phyloP scores from a whole-genome alignment of 1,140 invertebrate species.

The Penaeus chinensis region DNA sequence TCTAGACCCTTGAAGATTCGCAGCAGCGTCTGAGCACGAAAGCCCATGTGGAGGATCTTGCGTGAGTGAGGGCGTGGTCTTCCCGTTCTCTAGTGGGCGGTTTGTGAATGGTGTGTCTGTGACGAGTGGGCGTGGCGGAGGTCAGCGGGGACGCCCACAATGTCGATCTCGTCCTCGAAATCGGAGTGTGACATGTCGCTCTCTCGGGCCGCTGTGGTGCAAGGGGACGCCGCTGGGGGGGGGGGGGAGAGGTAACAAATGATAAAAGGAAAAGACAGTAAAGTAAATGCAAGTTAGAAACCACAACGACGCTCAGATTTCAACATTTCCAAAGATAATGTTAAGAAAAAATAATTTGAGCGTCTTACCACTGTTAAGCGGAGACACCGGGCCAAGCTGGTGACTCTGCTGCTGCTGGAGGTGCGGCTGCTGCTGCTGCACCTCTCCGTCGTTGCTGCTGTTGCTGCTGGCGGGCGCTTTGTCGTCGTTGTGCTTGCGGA shows the following conservation, averaged over 20 bases:
- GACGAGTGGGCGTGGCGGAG: conserved; percentile 42
- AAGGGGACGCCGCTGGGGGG: conserved; percentile 32
- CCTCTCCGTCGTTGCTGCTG: not conserved
- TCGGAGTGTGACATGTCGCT: conserved; percentile 56
- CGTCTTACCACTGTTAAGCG: not conserved
- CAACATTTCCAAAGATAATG: no score
- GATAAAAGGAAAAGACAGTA: not conserved
- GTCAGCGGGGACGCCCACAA: conserved; percentile 56
- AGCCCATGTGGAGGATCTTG: not conserved
- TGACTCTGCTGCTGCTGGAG: conserved; percentile 29
- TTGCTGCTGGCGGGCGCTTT: conserved; percentile 34
- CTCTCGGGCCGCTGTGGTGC: conserved; percentile 42
- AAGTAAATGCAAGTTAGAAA: no score
- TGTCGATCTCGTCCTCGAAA: conserved; percentile 63
- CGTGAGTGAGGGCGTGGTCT: not conserved
- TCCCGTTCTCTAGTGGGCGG: conserved; percentile 32
- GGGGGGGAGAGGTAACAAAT: not conserved
- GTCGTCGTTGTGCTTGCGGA: conserved; percentile 78
- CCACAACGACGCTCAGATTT: no score
- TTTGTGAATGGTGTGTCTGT: conserved; percentile 34
- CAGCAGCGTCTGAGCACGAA: no score
- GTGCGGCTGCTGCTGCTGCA: not conserved
- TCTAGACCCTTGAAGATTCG: no score
- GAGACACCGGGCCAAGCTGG: not conserved
- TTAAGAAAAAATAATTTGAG: no score